A percentile compares a stretch with the other conserved stretches of the same genome.
Evolutionary conservation across 2,888 invertebrate genomes (phyloP).

Genomic region (Tenthredo notha): DNA sequence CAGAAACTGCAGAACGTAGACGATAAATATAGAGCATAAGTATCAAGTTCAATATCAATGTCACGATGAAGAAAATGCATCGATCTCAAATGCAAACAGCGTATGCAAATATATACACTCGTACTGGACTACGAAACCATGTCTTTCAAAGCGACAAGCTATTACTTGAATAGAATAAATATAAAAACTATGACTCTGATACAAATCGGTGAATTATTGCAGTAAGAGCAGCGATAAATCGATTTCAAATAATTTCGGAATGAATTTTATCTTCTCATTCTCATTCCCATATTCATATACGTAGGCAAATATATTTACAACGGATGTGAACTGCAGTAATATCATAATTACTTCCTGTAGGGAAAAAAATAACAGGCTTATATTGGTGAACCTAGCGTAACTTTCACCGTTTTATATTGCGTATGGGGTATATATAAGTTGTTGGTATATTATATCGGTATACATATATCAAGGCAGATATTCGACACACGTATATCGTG

Average conservation of each 20-base stretch:
- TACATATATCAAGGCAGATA: background rate
- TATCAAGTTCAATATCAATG: conserved; percentile 45
- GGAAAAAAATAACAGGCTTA: background rate
- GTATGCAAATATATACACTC: background rate
- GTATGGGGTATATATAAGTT: background rate
- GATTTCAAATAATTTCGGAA: background rate
- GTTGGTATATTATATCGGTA: background rate
- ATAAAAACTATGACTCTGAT: background rate
- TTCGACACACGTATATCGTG: background rate
- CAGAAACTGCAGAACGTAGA: background rate
- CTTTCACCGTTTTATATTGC: conserved; percentile 14
- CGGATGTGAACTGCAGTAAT: background rate
- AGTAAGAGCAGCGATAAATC: background rate
- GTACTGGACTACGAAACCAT: background rate
- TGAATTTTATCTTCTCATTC: background rate
- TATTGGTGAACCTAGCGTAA: background rate
- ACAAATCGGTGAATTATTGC: background rate
- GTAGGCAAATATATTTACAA: background rate
- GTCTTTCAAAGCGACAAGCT: background rate
- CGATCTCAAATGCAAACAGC: conserved; percentile 34
- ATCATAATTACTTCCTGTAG: background rate
- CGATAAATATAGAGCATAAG: background rate
- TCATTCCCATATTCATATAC: background rate
- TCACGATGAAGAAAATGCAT: conserved; percentile 29
- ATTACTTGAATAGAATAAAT: background rate